Evolutionary conservation across 1,140 invertebrate genomes (phyloP), one percentile per base, ranked within the genome.

Genomic region (Archivesica marissinica): DNA sequence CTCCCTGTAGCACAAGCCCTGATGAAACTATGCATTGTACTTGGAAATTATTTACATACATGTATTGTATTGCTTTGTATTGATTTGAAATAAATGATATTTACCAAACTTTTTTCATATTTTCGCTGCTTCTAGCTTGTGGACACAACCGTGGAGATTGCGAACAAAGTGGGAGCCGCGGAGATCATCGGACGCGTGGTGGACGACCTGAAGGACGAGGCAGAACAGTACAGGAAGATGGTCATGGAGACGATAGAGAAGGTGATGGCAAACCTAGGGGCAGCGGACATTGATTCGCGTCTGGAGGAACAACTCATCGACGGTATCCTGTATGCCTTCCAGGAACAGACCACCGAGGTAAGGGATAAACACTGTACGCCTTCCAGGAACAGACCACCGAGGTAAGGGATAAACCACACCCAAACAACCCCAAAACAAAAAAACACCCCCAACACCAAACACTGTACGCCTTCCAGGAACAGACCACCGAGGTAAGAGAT

Each of bases 171-270:
- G 85, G 99, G 99, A 7, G 98, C 98, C 0, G 98, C 98, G 0
- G 99, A 99, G 95, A 99, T 99, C 81, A 98, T 99, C 75, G 98
- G 98, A 93, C 96, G 99, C 74, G 98, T 99, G 54, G 99, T 99
- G 0, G 99, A 99, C 91, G 99, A 99, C 94, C 95, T 99, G 41
- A 99, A 99, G 94, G 99, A 99, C 94, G 99, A 99, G 95, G 99
- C 99, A 94, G 99, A 99, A 94, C 98, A 99, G 91, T 99, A 99
- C 94, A 95, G 99, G 85, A 99, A 99, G 95, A 99, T 99, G 99
- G 99, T 99, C 0, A 99, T 99, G 98, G 99, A 99, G 94, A 99
- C 98, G 0, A 99, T 99, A 86, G 99, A 99, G 93, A 99, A 99
- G 94, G 95, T 99, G 80, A 98, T 99, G 96, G 97, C 97, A 7